Base-by-base conservation (phyloP, 1,140 invertebrate species). In the Drosophila kohkoa region DNA sequence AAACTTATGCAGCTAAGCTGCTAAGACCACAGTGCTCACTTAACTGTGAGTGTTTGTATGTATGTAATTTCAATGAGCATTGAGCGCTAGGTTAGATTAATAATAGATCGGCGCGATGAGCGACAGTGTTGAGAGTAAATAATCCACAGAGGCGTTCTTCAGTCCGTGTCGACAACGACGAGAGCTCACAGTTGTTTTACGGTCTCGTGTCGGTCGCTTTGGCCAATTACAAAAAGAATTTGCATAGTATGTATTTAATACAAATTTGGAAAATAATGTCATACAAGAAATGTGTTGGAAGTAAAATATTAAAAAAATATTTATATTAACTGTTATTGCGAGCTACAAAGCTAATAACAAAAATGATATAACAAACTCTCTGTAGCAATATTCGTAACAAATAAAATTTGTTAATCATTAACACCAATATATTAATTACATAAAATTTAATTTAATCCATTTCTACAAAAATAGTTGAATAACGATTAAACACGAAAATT, bases 91-190 rank as follows among this genome's bases (percentile, higher is more conserved):
- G 10, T 68, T 67, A 48, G 49, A 63, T 70, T 75, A 75, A 75
- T 75, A 70, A 70, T 75, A 75, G 72, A 75, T 25, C 32, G 20
- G 41, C 48, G 15, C 43, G 51, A 75, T 49, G 72, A 69, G 57
- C 41, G 57, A 62, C 32, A 62, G 8, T 35, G 32, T 3, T 43
- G 51, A 62, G 49, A 63, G 66, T 60, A 41, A 43, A 48, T 32
- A 55, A 62, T 70, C 43, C 15, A 60, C n/a, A 15, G 13, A 43
- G 28, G 25, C 52, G 28, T 49, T 69, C 10, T 48, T 74, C 55
- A 75, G 72, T 75, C 41, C 10, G 15, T 32, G 51, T 70, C 67
- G 66, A 62, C 57, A 63, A 25, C 57, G 65, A 32, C 57, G 10
- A 45, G 8, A 54, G 66, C 13, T 57, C 58, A 41, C 66, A 48